Evolutionary conservation across 92 coral and sea anemone species (phyloP), one percentile per base, ranked within the genome.

Genomic region (Porites lobata): DNA sequence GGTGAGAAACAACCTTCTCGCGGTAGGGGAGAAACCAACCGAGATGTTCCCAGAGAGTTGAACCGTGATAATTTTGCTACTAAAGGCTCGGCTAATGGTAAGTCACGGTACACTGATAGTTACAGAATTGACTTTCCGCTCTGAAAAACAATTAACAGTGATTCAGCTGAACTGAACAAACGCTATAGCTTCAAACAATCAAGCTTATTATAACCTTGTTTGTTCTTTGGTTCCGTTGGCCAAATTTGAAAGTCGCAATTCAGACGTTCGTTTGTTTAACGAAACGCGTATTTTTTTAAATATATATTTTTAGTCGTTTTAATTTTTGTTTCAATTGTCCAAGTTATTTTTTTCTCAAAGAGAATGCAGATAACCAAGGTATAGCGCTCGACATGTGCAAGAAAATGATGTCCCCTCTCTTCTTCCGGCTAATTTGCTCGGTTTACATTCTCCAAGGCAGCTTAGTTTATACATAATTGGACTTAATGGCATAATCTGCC

Each of bases 1-100:
- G 65, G 76, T 53, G 95, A 95, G 86, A 93, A 94, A 87, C 92
- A 81, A 83, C 68, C 96, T 67, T 75, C 89, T 85, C 96, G 98
- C 82, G 90, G 86, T 65, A 67, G 92, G 70, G 90, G 87, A 69
- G 95, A 94, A 80, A 43, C 83, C 69, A 68, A 72, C 52, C 88
- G 96, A 94, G 94, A 95, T 75, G 78, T 84, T 81, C 50, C 90
- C 52, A 88, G 94, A 87, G 93, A 89, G 91, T 78, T 87, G 79
- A 88, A 71, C 75, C 86, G 95, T 80, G 97, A 93, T 71, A 77
- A 80, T 79, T 81, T 87, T 88, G 86, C 87, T 71, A 63, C 89
- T 63, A 84, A 81, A 85, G 65, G 85, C 67, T 72, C 77, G 57
- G 79, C 91, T 66, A 91, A 90, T 80, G 83, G 90, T 86, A 75